Percentiles rank a stretch among this genome's conserved stretches.
These are phyloP conservation scores for Paramormyrops hopkinsi DNA, from an alignment of 2,797 vertebrate species.

Conservation along the genomic window DNA sequence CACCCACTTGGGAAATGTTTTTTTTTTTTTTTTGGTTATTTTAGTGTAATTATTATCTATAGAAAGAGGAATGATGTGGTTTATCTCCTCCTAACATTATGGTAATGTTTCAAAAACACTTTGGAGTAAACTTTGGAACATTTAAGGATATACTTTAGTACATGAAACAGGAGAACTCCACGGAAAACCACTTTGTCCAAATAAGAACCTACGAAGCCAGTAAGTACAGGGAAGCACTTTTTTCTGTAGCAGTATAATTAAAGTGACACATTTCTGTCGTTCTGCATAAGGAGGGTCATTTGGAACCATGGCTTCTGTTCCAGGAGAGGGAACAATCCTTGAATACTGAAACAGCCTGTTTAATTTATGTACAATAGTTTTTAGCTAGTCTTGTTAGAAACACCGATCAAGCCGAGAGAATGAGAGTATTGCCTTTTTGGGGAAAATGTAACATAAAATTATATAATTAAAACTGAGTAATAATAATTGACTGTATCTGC, in stretches of 20 bases:
- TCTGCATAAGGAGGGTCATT: background rate
- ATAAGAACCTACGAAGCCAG: background rate
- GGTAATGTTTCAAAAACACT: background rate
- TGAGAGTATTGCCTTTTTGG: background rate
- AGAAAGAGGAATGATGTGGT: background rate
- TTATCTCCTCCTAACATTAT: background rate
- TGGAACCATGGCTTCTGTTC: background rate
- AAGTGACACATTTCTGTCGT: background rate
- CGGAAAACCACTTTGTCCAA: background rate
- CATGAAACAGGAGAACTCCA: background rate
- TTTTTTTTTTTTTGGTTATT: background rate
- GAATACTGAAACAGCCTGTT: background rate
- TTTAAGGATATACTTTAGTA: slow-evolving; percentile 5
- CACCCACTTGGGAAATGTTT: background rate
- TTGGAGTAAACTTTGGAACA: background rate
- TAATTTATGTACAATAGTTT: background rate
- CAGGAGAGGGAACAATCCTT: background rate
- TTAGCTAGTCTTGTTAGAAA: background rate
- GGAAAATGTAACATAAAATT: background rate
- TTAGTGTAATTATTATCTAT: background rate
- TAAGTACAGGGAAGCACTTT: background rate
- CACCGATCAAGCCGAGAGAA: background rate
- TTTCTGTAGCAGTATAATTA: background rate
- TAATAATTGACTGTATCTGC: background rate
- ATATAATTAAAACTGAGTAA: background rate